phyloP scores from a whole-genome alignment of 2,888 invertebrate genomes.

The Drosophila niveifrons region DNA sequence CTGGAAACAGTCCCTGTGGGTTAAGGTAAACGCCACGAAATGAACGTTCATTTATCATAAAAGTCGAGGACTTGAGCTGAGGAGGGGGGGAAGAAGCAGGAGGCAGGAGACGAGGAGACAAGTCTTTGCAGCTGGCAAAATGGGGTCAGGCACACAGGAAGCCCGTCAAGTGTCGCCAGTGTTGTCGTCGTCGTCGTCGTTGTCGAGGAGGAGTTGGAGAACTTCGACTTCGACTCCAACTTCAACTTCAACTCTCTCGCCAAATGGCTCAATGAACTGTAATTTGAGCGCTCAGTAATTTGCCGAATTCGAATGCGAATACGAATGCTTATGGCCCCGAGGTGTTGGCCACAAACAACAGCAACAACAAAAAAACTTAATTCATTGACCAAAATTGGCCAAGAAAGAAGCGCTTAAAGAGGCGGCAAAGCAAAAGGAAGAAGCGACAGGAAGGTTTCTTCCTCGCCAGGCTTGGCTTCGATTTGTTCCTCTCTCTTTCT shows the following conservation, averaged over 20 bases:
- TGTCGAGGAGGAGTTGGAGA: slow-evolving; percentile 6
- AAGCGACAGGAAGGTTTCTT: slow-evolving; percentile 44
- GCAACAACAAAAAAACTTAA: slow-evolving; percentile 32
- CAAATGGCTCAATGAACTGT: slow-evolving; percentile 80
- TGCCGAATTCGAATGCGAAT: slow-evolving; percentile 42
- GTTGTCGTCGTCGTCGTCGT: not conserved
- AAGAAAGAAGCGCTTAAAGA: slow-evolving; percentile 17
- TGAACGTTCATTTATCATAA: slow-evolving; percentile 70
- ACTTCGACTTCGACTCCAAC: slow-evolving; percentile 18
- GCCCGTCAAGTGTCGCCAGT: slow-evolving; percentile 72
- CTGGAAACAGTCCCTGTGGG: slow-evolving; percentile 47
- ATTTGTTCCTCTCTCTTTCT: slow-evolving; percentile 6
- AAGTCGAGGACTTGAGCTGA: slow-evolving; percentile 2
- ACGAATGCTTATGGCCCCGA: slow-evolving; percentile 49
- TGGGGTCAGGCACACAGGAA: slow-evolving; percentile 72
- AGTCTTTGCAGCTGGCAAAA: slow-evolving; percentile 61
- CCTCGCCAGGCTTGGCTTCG: slow-evolving; percentile 21
- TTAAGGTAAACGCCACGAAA: slow-evolving; percentile 59
- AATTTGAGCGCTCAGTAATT: slow-evolving; percentile 74
- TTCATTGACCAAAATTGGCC: slow-evolving; percentile 67
- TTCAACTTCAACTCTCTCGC: slow-evolving; percentile 42
- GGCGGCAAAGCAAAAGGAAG: slow-evolving; percentile 32
- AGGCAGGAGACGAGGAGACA: not conserved
- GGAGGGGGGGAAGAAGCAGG: not conserved
- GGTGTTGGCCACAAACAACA: slow-evolving; percentile 56